phyloP scores from a whole-genome alignment of 2,888 invertebrate species.

The Leucophenga montana region DNA sequence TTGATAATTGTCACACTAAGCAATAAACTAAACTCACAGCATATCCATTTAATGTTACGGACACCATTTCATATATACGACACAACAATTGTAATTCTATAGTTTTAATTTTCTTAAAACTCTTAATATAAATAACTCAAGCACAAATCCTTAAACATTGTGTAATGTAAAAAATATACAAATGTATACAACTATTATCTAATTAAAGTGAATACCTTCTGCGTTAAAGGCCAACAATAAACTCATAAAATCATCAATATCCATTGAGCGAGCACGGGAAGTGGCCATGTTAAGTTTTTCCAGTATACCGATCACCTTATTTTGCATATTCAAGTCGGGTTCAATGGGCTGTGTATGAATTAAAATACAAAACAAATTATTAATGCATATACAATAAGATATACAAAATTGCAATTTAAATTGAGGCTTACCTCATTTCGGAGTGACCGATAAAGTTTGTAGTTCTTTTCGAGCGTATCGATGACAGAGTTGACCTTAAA shows the following conservation, averaged over 20 bases:
- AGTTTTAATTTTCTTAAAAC: too few species aligned
- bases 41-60: too few species aligned
- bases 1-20: too few species aligned
- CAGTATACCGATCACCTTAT: conserved; percentile 84
- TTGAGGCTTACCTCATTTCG: conserved; percentile 80
- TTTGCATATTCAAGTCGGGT: conserved; percentile 86
- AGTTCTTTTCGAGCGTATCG: conserved; percentile 92
- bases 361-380: not conserved
- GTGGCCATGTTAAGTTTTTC: conserved; percentile 79
- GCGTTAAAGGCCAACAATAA: conserved; percentile 90
- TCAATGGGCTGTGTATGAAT: conserved; percentile 78
- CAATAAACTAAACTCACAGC: too few species aligned
- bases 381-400: not conserved
- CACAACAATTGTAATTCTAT: too few species aligned
- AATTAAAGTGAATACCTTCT: conserved; percentile 91
- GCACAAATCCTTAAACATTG: too few species aligned
- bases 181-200: conserved; percentile 1
- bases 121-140: too few species aligned
- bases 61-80: too few species aligned
- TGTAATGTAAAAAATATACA: not conserved
- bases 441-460: conserved; percentile 88
- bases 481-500: conserved; percentile 91
- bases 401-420: not conserved
- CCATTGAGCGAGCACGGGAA: conserved; percentile 93
- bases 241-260: conserved; percentile 94